Conservation (phyloP, 2,113 vertebrate species). For the Columba janthina region DNA sequence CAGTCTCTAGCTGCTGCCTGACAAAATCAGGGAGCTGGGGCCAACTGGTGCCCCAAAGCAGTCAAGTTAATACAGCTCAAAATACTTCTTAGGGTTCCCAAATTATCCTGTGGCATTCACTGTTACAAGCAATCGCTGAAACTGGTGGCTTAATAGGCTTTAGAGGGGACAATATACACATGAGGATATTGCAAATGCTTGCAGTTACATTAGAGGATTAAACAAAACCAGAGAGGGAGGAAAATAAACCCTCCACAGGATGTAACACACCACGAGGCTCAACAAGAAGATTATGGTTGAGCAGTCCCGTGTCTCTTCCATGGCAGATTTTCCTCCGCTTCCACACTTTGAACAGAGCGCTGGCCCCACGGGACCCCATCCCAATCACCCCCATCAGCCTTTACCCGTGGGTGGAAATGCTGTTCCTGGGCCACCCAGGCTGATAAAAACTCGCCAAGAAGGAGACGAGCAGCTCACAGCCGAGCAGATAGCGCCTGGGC, state of each 20-base stretch:
- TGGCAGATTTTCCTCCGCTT: neutral
- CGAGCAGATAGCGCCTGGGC: fast-evolving
- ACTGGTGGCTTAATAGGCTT: fast-evolving
- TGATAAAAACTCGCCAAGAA: neutral
- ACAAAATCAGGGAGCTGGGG: neutral
- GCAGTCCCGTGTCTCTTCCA: neutral
- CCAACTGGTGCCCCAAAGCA: neutral
- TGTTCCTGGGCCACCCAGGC: neutral
- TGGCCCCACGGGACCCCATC: fast-evolving
- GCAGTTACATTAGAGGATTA: neutral
- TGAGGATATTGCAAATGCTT: neutral
- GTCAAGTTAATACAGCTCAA: fast-evolving
- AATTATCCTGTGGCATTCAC: neutral
- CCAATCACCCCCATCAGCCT: fast-evolving
- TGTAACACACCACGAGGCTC: neutral
- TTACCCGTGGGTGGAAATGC: neutral
- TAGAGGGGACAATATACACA: neutral
- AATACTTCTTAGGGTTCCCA: fast-evolving
- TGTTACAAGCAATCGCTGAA: neutral
- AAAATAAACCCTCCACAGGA: neutral
- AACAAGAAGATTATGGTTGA: neutral
- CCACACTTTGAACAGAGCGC: fast-evolving
- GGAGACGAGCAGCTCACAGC: neutral
- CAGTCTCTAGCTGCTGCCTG: neutral
- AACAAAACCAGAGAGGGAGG: neutral